Conservation (phyloP, 23 tunicate genomes). For the Ascidia mentula region DNA sequence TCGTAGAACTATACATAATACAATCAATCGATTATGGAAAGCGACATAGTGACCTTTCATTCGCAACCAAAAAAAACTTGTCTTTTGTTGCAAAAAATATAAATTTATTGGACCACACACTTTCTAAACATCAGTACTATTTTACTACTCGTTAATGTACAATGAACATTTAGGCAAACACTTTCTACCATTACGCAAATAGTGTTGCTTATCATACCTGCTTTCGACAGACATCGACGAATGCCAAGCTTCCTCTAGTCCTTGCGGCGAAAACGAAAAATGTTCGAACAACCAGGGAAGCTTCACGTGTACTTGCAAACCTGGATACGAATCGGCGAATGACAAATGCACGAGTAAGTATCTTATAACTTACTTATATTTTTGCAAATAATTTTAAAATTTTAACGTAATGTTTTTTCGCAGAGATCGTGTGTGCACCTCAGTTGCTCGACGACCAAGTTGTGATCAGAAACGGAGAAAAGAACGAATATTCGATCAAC, state of each 20-base stretch:
- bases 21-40: no score
- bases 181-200: no score
- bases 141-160: no score
- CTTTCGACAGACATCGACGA: neutral
- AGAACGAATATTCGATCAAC: neutral
- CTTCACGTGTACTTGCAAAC: conserved; percentile 3
- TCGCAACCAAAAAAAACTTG: no score
- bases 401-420: neutral
- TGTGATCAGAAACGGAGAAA: neutral
- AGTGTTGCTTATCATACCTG: neutral
- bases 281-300: conserved; percentile 19
- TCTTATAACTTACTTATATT: neutral
- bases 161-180: no score
- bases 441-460: neutral
- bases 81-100: no score
- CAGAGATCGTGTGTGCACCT: neutral
- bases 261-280: conserved; percentile 13
- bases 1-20: no score
- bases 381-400: neutral
- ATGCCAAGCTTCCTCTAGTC: neutral
- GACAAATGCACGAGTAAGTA: conserved; percentile 11
- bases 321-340: neutral
- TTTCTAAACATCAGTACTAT: no score
- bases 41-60: no score
- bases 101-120: no score